phyloP scores from a whole-genome alignment of 2,888 invertebrate genomes.

The Brachynemurus nebulosus region DNA sequence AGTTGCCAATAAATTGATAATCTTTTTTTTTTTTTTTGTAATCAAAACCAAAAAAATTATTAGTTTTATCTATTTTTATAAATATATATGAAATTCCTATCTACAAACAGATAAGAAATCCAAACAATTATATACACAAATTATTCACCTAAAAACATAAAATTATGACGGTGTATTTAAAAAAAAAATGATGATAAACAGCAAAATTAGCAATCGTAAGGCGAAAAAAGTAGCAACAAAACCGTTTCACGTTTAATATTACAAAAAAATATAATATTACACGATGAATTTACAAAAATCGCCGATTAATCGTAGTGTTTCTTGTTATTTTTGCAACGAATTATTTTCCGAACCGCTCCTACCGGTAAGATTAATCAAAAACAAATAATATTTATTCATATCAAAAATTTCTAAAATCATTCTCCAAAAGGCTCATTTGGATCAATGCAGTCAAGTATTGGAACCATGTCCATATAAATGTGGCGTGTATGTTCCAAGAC shows the following conservation, averaged over 20 bases:
- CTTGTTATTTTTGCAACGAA: conserved; percentile 55
- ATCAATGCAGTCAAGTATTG: conserved; percentile 55
- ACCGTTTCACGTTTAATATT: background rate
- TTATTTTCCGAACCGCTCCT: conserved; percentile 48
- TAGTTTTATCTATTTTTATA: too few relatives aligned
- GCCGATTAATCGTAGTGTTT: conserved; percentile 22
- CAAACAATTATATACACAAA: too few relatives aligned
- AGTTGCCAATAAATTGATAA: too few relatives aligned
- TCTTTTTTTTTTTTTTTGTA: too few relatives aligned
- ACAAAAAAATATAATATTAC: background rate
- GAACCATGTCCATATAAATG: conserved; percentile 58
- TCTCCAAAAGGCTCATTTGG: conserved; percentile 56
- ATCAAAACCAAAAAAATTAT: too few relatives aligned
- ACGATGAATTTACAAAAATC: background rate
- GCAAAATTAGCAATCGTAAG: too few relatives aligned
- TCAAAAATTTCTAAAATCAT: conserved; percentile 6
- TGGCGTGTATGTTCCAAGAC: conserved; percentile 53
- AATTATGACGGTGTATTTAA: too few relatives aligned
- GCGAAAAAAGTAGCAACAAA: too few relatives aligned
- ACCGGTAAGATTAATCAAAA: conserved; percentile 34
- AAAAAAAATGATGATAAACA: too few relatives aligned
- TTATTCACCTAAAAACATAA: too few relatives aligned
- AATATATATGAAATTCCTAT: too few relatives aligned
- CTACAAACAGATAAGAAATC: too few relatives aligned
- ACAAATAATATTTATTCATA: conserved; percentile 13